Conservation (phyloP, 64 coral and sea anemone genomes). For the Actinia tenebrosa region DNA sequence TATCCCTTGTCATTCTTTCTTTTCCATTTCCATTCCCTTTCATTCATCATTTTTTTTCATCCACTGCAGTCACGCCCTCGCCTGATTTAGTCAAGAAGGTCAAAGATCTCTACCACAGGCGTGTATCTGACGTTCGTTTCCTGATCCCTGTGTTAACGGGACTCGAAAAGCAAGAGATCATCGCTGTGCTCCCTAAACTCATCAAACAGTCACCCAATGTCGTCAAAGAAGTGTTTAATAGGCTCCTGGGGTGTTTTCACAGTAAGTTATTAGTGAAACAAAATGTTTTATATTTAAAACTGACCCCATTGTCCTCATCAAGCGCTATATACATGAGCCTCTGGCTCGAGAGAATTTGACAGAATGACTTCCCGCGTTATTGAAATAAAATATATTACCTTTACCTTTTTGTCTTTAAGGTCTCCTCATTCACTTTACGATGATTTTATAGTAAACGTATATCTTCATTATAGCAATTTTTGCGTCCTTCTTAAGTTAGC, state of each 20-base stretch:
- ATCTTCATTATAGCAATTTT: no score
- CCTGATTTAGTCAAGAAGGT: constrained; percentile 81
- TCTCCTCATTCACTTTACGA: no score
- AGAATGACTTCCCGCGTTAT: no score
- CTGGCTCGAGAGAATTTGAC: no score
- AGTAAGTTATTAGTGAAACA: constrained; percentile 39
- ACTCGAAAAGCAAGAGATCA: constrained; percentile 89
- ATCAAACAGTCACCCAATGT: constrained; percentile 98
- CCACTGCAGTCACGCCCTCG: constrained; percentile 62
- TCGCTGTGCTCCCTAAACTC: constrained; percentile 95
- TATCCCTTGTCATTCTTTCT: not conserved
- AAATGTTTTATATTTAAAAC: no score
- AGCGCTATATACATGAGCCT: no score
- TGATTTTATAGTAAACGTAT: no score
- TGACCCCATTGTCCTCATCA: no score
- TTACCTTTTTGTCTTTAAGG: no score
- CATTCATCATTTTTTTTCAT: not conserved
- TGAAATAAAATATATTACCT: no score
- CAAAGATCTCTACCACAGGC: constrained; percentile 96
- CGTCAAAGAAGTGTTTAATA: constrained; percentile 97
- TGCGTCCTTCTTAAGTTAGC: no score
- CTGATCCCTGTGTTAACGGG: constrained; percentile 96
- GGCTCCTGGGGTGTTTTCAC: constrained; percentile 92
- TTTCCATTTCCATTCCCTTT: not conserved
- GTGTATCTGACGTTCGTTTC: constrained; percentile 91